Conservation (phyloP, 2,797 vertebrate species). For the Meda fulgida region DNA sequence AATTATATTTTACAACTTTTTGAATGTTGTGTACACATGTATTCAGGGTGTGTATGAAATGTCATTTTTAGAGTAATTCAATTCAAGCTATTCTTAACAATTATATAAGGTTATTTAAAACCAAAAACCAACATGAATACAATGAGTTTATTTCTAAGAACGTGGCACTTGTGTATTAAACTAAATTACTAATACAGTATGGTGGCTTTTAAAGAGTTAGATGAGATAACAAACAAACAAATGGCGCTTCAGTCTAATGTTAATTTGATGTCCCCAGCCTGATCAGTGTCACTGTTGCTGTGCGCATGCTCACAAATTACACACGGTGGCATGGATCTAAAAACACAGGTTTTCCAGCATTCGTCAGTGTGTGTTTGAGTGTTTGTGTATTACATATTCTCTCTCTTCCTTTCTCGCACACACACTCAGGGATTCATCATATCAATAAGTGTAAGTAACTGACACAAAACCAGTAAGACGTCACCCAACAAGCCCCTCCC, state of each 20-base stretch:
- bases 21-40: too few species aligned
- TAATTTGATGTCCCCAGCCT: slow-evolving; percentile 1
- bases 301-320: slow-evolving; percentile 38
- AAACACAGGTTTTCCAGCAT: background rate
- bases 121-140: background rate
- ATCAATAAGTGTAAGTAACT: slow-evolving; percentile 94
- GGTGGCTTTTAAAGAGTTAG: background rate
- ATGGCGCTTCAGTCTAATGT: background rate
- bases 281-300: slow-evolving; percentile 7
- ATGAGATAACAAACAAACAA: background rate
- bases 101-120: background rate
- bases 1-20: too few species aligned
- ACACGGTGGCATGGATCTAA: slow-evolving; percentile 13
- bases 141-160: background rate
- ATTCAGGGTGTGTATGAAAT: too few species aligned
- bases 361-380: slow-evolving; percentile 4
- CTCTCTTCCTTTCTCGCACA: slow-evolving; percentile 87
- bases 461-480: slow-evolving; percentile 35
- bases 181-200: background rate
- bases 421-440: slow-evolving; percentile 95
- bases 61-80: background rate
- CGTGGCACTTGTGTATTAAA: background rate
- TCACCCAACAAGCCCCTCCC: slow-evolving; percentile 35
- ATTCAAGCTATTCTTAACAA: background rate
- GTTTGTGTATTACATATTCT: slow-evolving; percentile 72